Evolutionary conservation across 2,888 invertebrate species (phyloP).

Genomic region (Chironomus tentans): DNA sequence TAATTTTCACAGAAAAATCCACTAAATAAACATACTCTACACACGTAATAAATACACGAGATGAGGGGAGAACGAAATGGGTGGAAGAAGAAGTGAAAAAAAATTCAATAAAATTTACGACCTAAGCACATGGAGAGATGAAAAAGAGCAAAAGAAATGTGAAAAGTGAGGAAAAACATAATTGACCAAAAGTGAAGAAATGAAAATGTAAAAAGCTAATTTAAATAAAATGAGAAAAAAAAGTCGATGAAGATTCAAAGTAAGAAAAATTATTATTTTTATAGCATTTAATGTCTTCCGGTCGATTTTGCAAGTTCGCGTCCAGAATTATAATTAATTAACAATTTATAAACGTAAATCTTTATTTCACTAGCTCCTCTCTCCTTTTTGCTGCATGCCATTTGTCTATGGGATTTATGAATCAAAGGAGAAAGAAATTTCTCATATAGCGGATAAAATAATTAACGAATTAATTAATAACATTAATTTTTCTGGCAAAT

Average conservation of each 20-base stretch:
- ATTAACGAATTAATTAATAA: not conserved
- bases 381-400: too few relatives aligned
- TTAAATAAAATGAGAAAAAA: not conserved
- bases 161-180: not conserved
- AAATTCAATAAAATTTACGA: not conserved
- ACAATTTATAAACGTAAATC: not conserved
- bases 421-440: too few relatives aligned
- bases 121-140: not conserved
- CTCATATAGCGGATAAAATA: not conserved
- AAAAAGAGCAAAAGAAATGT: not conserved
- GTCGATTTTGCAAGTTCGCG: not conserved
- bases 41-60: not conserved
- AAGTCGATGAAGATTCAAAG: too few relatives aligned
- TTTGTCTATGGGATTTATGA: too few relatives aligned
- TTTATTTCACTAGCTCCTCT: too few relatives aligned
- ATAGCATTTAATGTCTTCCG: conserved; percentile 23
- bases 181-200: not conserved
- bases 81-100: not conserved
- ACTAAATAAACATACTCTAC: not conserved
- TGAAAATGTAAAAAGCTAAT: not conserved
- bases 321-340: not conserved
- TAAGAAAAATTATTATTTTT: conserved; percentile 19
- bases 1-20: not conserved
- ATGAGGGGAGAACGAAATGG: not conserved
- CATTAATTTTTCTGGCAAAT: conserved; percentile 3